Evolutionary conservation across 1,140 invertebrate species (phyloP), one percentile per base, ranked within the genome.

Genomic region (Rhyzopertha dominica): DNA sequence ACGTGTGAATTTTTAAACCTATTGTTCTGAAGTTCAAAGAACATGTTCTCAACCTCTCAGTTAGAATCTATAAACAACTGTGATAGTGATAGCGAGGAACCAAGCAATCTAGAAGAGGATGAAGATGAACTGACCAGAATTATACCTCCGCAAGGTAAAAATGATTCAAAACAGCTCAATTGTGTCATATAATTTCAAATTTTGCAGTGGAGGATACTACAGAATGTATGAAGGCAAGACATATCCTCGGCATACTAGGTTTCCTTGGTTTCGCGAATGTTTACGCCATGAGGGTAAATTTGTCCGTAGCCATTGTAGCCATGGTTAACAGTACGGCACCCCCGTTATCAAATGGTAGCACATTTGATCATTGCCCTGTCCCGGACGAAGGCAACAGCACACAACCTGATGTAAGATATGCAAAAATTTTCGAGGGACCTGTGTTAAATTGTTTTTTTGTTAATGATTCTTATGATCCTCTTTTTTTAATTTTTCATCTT

Each of bases 291-390:
- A 73, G 92, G 47, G 90, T 95, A 0, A 95, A 95, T 68, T 70
- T 96, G 17, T 94, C 90, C 3, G 86, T 96, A 8, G 92, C 90
- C 4, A 93, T 95, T 63, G 90, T 96, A 8, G 89, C 90, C 4
- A 96, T 96, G 92, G 81, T 87, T 2, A 93, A 92, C 55, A 79
- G 84, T 41, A 83, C 84, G 14, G 75, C 74, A 1, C 70, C 74
- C 41, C 63, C 72, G 43, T 62, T 70, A 34, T 73, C 75, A 29
- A 72, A 74, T 35, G 68, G 68, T 19, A 63, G 68, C 25, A 73
- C 74, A 2, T 68, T 73, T 43, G 80, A 83, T 62, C 77, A 79
- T 0, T 85, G 83, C 56, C 72, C 71, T 4, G 57, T 72, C n/a
- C 29, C 43, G 36, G 46, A 37, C 2, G 64, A 61, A 56, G 50